Percentiles rank a stretch among this genome's conserved stretches.
Evolutionary conservation across 2,888 invertebrate species (phyloP).

Genomic region (Syritta pipiens): DNA sequence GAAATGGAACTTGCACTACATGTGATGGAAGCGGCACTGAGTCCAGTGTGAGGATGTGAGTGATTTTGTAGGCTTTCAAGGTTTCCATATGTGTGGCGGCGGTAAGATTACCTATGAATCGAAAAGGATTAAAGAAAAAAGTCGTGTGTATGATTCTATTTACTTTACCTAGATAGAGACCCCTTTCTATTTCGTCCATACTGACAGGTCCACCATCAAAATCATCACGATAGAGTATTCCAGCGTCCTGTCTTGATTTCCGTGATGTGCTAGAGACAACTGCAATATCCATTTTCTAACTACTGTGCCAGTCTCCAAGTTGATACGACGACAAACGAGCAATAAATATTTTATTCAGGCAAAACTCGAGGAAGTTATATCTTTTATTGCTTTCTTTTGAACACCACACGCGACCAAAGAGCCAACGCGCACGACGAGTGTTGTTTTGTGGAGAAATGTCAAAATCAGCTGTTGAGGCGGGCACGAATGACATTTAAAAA

Average conservation of each 20-base stretch:
- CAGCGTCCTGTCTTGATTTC: slow-evolving; percentile 61
- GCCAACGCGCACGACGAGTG: slow-evolving; percentile 10
- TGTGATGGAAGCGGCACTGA: slow-evolving; percentile 90
- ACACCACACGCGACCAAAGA: background rate
- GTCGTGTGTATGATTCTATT: slow-evolving; percentile 2
- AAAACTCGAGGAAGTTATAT: slow-evolving; percentile 1
- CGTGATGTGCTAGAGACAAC: slow-evolving; percentile 38
- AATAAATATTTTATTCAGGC: slow-evolving; percentile 2
- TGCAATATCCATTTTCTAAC: slow-evolving; percentile 32
- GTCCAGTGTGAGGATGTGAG: slow-evolving; percentile 90
- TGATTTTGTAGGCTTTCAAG: slow-evolving; percentile 84
- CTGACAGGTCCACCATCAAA: slow-evolving; percentile 79
- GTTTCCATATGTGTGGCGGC: slow-evolving; percentile 88
- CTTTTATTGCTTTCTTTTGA: background rate
- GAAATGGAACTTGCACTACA: slow-evolving; percentile 84
- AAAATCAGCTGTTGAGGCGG: slow-evolving; percentile 21
- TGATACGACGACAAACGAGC: too few relatives aligned
- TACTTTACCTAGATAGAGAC: slow-evolving; percentile 76
- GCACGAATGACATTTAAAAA: background rate
- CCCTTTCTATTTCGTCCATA: slow-evolving; percentile 77
- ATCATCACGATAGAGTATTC: slow-evolving; percentile 75
- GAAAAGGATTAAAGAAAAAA: background rate
- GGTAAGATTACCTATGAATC: slow-evolving; percentile 86
- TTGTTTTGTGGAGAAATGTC: slow-evolving; percentile 20
- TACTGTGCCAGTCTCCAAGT: too few relatives aligned